Percentiles rank a stretch among this genome's conserved stretches.
Evolutionary conservation across 2,797 vertebrate genomes (phyloP).

Genomic region (Sebastes umbrosus): DNA sequence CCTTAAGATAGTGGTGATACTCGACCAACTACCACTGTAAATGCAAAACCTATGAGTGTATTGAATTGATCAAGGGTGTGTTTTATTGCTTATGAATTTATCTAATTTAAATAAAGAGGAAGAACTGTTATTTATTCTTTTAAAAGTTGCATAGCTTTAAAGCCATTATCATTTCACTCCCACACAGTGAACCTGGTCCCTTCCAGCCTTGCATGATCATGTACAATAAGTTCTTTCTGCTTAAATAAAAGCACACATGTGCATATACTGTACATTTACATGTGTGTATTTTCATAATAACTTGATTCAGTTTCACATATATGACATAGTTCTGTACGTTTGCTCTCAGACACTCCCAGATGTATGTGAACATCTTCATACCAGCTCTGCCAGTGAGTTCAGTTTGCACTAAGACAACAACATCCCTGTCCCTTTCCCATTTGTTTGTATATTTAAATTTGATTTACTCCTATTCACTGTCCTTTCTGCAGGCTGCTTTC

Average conservation of each 20-base stretch:
- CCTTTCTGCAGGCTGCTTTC: slow-evolving; percentile 61
- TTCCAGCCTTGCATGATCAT: background rate
- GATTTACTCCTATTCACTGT: background rate
- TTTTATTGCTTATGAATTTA: background rate
- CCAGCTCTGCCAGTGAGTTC: slow-evolving; percentile 89
- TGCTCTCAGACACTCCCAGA: background rate
- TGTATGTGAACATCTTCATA: slow-evolving; percentile 73
- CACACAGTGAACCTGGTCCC: too few species aligned
- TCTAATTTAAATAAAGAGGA: background rate
- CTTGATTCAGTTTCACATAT: background rate
- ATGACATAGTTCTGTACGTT: background rate
- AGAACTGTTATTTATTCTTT: background rate
- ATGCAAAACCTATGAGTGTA: background rate
- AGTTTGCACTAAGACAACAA: background rate
- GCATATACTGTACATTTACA: background rate
- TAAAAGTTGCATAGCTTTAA: background rate
- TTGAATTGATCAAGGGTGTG: background rate
- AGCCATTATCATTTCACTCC: background rate
- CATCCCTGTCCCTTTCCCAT: background rate
- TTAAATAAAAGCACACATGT: background rate
- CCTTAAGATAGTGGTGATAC: too few species aligned
- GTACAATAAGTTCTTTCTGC: background rate
- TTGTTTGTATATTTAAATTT: background rate
- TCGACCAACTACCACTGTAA: too few species aligned
- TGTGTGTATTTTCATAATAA: background rate